These are phyloP conservation scores for Pangasius krempfi DNA, from an alignment of 2,797 vertebrate species.

Conservation along the genomic window DNA sequence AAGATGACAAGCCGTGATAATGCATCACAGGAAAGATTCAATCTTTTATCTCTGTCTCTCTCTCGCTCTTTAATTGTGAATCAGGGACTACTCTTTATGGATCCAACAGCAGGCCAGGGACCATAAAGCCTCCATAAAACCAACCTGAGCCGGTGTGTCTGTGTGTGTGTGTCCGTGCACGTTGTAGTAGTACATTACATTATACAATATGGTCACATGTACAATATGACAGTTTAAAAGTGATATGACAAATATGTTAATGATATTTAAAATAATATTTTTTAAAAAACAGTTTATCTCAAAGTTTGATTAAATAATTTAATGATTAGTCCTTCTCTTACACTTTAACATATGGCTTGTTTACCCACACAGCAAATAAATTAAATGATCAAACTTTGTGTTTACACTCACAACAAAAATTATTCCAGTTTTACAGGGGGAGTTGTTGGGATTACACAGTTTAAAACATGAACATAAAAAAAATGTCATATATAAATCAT, in stretches of 20 bases:
- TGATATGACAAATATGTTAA: background rate
- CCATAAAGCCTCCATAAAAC: slow-evolving; percentile 72
- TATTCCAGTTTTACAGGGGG: background rate
- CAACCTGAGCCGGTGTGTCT: slow-evolving; percentile 56
- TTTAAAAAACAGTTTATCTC: background rate
- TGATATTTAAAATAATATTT: background rate
- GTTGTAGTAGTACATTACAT: background rate
- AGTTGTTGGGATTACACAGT: background rate
- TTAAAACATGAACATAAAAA: background rate
- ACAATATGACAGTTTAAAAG: background rate
- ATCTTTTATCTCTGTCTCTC: slow-evolving; percentile 20
- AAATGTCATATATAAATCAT: slow-evolving; percentile 5
- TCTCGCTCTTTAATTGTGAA: slow-evolving; percentile 50
- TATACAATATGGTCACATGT: background rate
- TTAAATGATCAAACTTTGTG: background rate
- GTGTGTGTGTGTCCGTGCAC: background rate
- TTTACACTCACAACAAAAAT: background rate
- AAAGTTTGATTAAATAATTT: background rate
- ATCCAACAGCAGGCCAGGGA: slow-evolving; percentile 69
- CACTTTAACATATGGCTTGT: background rate
- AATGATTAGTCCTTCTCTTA: background rate
- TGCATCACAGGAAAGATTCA: slow-evolving; percentile 18
- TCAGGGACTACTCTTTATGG: slow-evolving; percentile 57
- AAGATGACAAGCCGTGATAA: slow-evolving; percentile 22
- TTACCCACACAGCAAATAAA: background rate